phyloP scores from a whole-genome alignment of 2,797 vertebrate species.

The Danio kyathit region DNA sequence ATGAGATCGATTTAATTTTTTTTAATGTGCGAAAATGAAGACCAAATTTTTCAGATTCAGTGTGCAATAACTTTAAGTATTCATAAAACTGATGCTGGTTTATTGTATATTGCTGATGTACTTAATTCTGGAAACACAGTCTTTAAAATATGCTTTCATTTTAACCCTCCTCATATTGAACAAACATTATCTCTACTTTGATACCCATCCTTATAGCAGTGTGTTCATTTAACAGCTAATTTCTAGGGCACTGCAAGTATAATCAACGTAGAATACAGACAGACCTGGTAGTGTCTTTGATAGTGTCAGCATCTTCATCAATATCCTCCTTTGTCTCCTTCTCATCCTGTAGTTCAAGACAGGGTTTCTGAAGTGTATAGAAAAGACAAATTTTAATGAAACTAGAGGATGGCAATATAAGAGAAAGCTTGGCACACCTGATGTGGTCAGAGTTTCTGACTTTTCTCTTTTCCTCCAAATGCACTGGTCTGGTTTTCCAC shows the following conservation, averaged over 20 bases:
- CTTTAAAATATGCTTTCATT: not conserved
- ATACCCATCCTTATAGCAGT: not conserved
- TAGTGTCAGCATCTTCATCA: conserved; percentile 64
- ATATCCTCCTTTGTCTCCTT: conserved; percentile 51
- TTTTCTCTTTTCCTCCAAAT: too few species aligned
- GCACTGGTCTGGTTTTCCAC: too few species aligned
- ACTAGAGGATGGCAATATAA: not conserved
- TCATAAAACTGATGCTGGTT: not conserved
- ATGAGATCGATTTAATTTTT: too few species aligned
- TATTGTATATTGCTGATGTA: not conserved
- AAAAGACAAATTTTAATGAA: not conserved
- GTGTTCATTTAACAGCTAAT: not conserved
- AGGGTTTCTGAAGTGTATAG: conserved; percentile 62
- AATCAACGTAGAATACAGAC: conserved; percentile 30
- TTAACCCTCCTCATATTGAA: not conserved
- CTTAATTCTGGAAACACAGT: not conserved
- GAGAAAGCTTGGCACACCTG: not conserved
- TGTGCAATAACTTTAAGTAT: too few species aligned
- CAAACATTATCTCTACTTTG: not conserved
- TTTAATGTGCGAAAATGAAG: too few species aligned
- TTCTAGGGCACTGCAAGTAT: not conserved
- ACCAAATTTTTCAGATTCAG: too few species aligned
- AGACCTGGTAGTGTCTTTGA: conserved; percentile 72
- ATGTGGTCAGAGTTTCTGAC: too few species aligned
- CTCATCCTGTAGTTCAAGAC: conserved; percentile 45